Evolutionary conservation across 2,113 vertebrate species (phyloP).

Genomic region (Mola mola): DNA sequence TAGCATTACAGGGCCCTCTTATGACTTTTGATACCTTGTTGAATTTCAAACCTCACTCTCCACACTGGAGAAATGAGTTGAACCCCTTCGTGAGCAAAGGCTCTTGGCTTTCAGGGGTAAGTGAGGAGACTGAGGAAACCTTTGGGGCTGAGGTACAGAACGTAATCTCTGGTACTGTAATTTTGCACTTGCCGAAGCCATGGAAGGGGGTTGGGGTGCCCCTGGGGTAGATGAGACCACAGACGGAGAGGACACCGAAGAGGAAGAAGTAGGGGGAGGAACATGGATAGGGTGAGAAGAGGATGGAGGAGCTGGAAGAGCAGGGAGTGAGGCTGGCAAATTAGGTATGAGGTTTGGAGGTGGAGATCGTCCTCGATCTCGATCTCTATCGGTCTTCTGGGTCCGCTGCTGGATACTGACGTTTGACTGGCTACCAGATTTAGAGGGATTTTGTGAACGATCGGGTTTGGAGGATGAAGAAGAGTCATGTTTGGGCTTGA

Average conservation of each 20-base stretch:
- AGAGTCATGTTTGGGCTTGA: conserved; percentile 76
- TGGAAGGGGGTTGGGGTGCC: conserved; percentile 76
- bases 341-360: conserved; percentile 69
- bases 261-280: conserved; percentile 77
- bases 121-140: conserved; percentile 82
- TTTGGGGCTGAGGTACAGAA: conserved; percentile 79
- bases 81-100: conserved; percentile 89
- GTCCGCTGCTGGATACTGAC: conserved; percentile 83
- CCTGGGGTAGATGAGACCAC: conserved; percentile 79
- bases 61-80: conserved; percentile 92
- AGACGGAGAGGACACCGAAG: conserved; percentile 80
- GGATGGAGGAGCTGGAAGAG: conserved; percentile 78
- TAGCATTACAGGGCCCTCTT: conserved; percentile 18
- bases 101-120: conserved; percentile 85
- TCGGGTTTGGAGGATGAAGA: conserved; percentile 79
- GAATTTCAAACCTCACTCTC: conserved; percentile 90
- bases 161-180: conserved; percentile 85
- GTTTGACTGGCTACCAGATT: conserved; percentile 89
- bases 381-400: conserved; percentile 72
- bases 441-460: conserved; percentile 80
- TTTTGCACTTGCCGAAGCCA: conserved; percentile 83
- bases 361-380: conserved; percentile 71
- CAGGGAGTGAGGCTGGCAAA: conserved; percentile 71
- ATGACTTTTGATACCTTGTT: conserved; percentile 34
- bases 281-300: conserved; percentile 75